Evolutionary conservation across 2,797 vertebrate genomes (phyloP).

Genomic region (Synanceia verrucosa): DNA sequence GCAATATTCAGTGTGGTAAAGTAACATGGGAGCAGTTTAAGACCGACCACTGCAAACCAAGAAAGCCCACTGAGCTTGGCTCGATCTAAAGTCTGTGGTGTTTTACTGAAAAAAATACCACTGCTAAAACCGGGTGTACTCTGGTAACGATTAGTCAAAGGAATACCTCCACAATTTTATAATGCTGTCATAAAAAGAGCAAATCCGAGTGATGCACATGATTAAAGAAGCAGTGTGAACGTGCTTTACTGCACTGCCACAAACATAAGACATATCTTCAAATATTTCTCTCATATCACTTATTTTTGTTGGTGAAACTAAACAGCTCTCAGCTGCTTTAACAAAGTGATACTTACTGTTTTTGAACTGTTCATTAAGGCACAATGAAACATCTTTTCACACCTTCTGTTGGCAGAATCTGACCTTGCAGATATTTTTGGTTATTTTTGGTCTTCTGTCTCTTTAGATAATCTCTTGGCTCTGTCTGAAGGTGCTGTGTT

Average conservation of each 20-base stretch:
- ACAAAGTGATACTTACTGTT: conserved; percentile 2
- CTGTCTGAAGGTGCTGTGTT: not conserved
- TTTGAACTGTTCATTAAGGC: conserved; percentile 19
- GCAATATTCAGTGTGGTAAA: conserved; percentile 55
- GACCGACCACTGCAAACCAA: conserved; percentile 3
- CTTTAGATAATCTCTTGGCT: not conserved
- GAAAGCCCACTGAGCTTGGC: conserved; percentile 8
- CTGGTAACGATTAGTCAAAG: conserved; percentile 9
- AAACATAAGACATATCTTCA: not conserved
- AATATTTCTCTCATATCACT: conserved; percentile 7
- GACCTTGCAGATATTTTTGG: conserved; percentile 13
- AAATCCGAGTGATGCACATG: conserved; percentile 12
- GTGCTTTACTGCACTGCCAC: not conserved
- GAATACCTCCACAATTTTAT: conserved; percentile 23
- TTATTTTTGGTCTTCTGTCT: conserved; percentile 4
- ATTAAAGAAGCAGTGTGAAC: not conserved
- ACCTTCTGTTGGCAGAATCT: conserved; percentile 21
- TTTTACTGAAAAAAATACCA: conserved; percentile 6
- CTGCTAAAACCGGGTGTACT: too few relatives aligned
- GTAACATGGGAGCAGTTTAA: conserved; percentile 11
- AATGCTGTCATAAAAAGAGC: not conserved
- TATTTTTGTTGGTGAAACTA: not conserved
- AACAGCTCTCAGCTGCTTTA: conserved; percentile 1
- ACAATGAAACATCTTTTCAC: conserved; percentile 42
- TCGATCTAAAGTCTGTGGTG: not conserved